Conservation (phyloP, 2,797 vertebrate species). For the Betta splendens region DNA sequence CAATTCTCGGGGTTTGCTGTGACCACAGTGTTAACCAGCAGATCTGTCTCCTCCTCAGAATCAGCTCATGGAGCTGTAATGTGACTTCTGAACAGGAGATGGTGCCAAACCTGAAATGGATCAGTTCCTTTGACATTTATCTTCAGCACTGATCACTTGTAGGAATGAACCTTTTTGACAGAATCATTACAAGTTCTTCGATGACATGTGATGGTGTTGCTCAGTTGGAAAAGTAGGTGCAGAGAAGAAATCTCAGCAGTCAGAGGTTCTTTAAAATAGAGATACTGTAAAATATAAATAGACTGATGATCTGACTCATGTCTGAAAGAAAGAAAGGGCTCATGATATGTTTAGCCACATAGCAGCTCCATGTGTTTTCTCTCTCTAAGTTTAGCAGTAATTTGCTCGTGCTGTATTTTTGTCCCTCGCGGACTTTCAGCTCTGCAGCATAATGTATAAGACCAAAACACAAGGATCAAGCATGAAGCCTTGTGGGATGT, state of each 20-base stretch:
- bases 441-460: neutral
- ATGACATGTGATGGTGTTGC: neutral
- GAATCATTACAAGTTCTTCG: neutral
- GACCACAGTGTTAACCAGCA: too few relatives aligned
- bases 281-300: neutral
- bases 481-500: constrained; percentile 2
- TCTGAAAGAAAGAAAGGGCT: neutral
- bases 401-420: neutral
- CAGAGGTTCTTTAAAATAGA: neutral
- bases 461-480: constrained; percentile 14
- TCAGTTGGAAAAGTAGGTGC: too few relatives aligned
- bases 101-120: constrained; percentile 70
- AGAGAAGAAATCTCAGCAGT: neutral
- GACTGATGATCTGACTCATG: neutral
- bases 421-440: neutral
- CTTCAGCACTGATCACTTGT: neutral
- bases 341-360: too few relatives aligned
- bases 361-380: neutral
- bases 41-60: neutral
- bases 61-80: constrained; percentile 39
- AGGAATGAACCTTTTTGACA: neutral
- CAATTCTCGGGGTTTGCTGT: too few relatives aligned
- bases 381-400: neutral
- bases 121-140: constrained; percentile 1
- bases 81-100: constrained; percentile 70